Percentiles rank a stretch among this genome's conserved stretches.
Evolutionary conservation across 2,113 vertebrate species (phyloP).

Genomic region (Heterocephalus glaber): DNA sequence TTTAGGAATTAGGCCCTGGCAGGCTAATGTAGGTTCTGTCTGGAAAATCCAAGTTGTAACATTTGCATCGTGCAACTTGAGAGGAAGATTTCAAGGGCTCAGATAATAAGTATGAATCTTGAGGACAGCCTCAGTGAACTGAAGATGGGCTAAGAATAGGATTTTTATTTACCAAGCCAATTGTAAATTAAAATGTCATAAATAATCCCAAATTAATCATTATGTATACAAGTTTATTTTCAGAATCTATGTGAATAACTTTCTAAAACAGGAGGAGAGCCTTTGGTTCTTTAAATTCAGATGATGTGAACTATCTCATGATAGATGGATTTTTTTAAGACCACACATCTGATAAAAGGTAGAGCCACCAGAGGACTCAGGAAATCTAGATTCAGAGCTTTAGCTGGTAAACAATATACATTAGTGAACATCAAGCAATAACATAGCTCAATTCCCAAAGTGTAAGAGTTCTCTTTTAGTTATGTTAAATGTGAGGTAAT

Average conservation of each 20-base stretch:
- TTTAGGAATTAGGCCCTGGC: conserved; percentile 80
- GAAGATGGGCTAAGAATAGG: neutral
- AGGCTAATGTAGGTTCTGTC: conserved; percentile 52
- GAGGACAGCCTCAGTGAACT: neutral
- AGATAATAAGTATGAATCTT: neutral
- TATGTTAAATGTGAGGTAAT: neutral
- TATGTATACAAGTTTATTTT: neutral
- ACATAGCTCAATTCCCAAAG: neutral
- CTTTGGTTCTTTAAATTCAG: neutral
- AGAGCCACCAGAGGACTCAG: neutral
- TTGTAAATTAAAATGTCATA: neutral
- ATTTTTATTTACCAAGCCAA: neutral
- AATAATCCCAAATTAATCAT: neutral
- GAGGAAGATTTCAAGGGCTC: conserved; percentile 53
- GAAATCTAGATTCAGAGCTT: neutral
- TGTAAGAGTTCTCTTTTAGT: neutral
- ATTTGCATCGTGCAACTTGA: neutral
- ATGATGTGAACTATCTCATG: neutral
- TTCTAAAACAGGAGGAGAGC: neutral
- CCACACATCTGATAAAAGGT: neutral
- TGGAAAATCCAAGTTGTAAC: conserved; percentile 35
- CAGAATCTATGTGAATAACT: neutral
- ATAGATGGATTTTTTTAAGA: neutral
- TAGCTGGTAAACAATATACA: neutral
- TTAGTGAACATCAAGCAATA: neutral